Base-by-base conservation (phyloP, 2,888 invertebrate species). In the Drosophila paramelanica region DNA sequence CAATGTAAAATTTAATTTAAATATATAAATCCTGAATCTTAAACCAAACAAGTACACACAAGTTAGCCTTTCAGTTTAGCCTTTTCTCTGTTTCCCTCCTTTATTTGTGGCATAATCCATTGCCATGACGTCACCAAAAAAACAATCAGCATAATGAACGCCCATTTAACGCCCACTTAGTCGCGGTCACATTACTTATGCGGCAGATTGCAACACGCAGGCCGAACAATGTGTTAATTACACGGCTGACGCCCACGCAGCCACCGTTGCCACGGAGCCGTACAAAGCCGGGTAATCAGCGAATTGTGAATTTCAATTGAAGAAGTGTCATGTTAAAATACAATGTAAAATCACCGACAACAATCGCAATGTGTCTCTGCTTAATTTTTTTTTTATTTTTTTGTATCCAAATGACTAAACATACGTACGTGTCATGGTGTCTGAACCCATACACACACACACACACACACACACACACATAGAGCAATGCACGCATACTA, bases 161-260 rank as follows among this genome's bases (percentile, higher is more conserved):
- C 76, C 79, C 82, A 79, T 85, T 79, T 79, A 66, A 81, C 83
- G 83, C 86, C 73, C 70, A 81, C 83, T 86, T 86, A 77, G 64
- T 59, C 47, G 56, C 64, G 59, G 41, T 68, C 68, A 59, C 73
- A 80, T 79, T 85, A 73, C 79, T 51, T 57, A 76, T 61, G 65
- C 67, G 67, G 45, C 49, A 41, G 31, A 56, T 68, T 66, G 67
- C 67, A 67, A 67, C 67, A 67, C 56, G 67, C 53, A 52, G 31
- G 45, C 39, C 25, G 64, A 77, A 86, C 81, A 83, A 81, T 81
- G 81, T 81, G 81, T 83, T 86, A 81, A 81, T 81, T 86, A 83
- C 74, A 80, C 69, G 80, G 84, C 83, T 67, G 46, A 86, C 81
- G 77, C 81, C 81, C 71, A 80, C 87, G 62, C 60, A 72, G 72